These are phyloP conservation scores for Cynopterus sphinx DNA, from an alignment of 2,797 vertebrate species.

Conservation along the genomic window DNA sequence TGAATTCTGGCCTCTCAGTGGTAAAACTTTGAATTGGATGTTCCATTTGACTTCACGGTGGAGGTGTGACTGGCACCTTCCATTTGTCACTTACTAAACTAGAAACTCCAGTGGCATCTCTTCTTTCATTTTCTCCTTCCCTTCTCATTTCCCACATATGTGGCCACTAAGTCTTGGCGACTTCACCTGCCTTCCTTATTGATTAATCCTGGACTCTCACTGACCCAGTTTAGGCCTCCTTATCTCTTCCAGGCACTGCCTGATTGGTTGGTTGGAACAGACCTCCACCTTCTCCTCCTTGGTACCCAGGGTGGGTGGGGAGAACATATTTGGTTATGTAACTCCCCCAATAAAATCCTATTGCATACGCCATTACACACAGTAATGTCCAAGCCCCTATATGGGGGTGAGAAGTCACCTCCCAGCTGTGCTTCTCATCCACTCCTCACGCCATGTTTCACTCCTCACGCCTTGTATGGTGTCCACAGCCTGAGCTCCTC, in stretches of 20 bases:
- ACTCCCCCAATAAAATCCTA: not conserved
- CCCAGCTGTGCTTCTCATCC: too few species aligned
- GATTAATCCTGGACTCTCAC: not conserved
- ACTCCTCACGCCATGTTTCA: too few species aligned
- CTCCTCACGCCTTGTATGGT: too few species aligned
- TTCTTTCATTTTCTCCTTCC: too few species aligned
- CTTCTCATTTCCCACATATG: not conserved
- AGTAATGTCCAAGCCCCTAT: too few species aligned
- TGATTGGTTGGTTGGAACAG: not conserved
- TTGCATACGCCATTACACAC: not conserved
- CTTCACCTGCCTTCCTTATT: not conserved
- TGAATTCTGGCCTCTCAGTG: not conserved
- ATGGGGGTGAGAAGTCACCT: too few species aligned
- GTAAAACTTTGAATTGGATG: rapidly evolving
- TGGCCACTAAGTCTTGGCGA: not conserved
- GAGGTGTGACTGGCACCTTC: not conserved
- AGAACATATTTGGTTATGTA: not conserved
- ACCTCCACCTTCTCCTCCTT: not conserved
- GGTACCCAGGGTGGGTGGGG: not conserved
- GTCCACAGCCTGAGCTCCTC: not conserved
- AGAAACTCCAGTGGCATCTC: not conserved
- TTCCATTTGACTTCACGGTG: not conserved
- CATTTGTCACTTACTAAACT: not conserved
- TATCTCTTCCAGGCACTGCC: not conserved
- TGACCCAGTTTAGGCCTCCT: not conserved